Evolutionary conservation across 2,113 vertebrate species (phyloP), one percentile per base, ranked within the genome.

Genomic region (Circaetus cinerascens): DNA sequence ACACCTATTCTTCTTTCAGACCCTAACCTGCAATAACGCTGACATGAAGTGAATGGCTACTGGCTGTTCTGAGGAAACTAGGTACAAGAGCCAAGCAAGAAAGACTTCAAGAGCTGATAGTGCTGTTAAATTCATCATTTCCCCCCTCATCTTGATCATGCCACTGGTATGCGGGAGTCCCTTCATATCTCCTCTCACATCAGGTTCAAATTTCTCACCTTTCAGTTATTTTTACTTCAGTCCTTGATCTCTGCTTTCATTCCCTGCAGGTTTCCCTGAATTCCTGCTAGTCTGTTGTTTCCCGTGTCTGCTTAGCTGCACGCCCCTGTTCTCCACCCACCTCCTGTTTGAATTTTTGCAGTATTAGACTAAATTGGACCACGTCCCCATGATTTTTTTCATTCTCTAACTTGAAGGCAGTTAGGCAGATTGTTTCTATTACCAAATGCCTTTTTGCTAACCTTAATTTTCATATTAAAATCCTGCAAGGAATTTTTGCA

Each of bases 391-490:
- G 8, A 21, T 14, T 48, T 71, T 79, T 81, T 32, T 7, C 41
- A 18, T 83, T 57, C 41, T 85, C 36, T 83, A 80, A 36, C 29
- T 32, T n/a, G 59, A 83, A 93, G 55, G 45, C 50, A 69, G 40
- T 62, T 73, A 23, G 18, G 40, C 59, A 77, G 74, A 83, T 51
- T 85, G 60, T 60, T 95, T 89, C 59, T 46, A 38, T 63, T 84
- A 50, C n/a, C 43, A 63, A 79, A 55, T 56, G 34, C 36, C 23
- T 56, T 82, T 74, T 60, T 75, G 30, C 36, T 92, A 78, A 68
- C 51, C 45, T 88, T 41, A n/a, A 64, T 71, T 86, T 93, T 82
- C 45, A 16, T 46, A 62, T 25, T 86, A 55, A 88, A 94, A 88
- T 36, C n/a, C 81, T 75, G 66, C 34, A 72, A 84, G 23, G 50